Evolutionary conservation across 2,113 vertebrate species (phyloP), one percentile per base, ranked within the genome.

Genomic region (Brachirus orientalis): DNA sequence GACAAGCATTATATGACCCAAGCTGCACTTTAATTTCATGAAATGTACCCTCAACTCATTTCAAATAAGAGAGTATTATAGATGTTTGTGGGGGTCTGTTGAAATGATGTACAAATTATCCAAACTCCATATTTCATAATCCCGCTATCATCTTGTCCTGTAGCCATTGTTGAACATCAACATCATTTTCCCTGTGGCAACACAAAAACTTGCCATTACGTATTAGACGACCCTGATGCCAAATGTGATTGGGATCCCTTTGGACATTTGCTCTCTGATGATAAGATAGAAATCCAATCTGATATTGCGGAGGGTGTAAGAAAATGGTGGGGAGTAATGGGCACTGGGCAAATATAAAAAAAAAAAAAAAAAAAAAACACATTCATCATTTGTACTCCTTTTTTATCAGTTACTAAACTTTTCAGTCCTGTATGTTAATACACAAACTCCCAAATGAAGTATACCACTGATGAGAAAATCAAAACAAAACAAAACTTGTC

Each of bases 161-260:
- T 63, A 58, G 68, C 60, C 20, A 62, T 41, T 74, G 77, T 53
- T 66, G 16, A 50, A 60, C 14, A 37, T 55, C 81, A 67, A 66
- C 71, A 81, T 79, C 47, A 52, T 59, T 84, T 56, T 63, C 62
- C 69, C 40, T 44, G 60, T 35, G n/a, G 62, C 16, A 61, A 83
- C 76, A 86, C 70, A 78, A 90, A 81, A 65, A 41, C 38, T 63
- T 66, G 53, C 71, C 54, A 75, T 72, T 77, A 83, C 64, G 51
- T 84, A 84, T 87, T 82, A 82, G 72, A 87, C 85, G 79, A 86
- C 70, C 53, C 20, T 22, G 53, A 79, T 80, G 77, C 72, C 70
- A 84, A 88, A 89, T 85, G 63, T 62, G 66, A 89, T 90, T 88
- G 82, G 52, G 65, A 45, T 59, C 69, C 59, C 66, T 75, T 70